phyloP scores from a whole-genome alignment of 2,113 vertebrate genomes.

The Pristiophorus japonicus region DNA sequence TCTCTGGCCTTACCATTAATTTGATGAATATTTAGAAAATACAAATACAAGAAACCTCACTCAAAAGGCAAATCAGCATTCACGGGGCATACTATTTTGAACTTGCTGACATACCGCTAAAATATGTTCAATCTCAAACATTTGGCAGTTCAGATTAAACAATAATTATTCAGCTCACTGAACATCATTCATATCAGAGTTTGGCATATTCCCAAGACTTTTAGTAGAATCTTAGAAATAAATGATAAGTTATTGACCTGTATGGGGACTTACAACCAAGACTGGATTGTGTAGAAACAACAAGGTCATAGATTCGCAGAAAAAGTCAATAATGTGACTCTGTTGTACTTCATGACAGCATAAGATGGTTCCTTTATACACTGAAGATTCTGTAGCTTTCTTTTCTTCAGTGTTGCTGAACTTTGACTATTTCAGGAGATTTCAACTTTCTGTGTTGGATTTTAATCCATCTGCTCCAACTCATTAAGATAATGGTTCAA shows the following conservation, averaged over 20 bases:
- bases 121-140: not conserved
- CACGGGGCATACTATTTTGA: not conserved
- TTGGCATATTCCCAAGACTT: not conserved
- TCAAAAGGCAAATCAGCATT: not conserved
- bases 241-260: not conserved
- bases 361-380: not conserved
- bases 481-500: not conserved
- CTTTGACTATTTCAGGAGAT: not conserved
- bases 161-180: not conserved
- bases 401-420: too few relatives aligned
- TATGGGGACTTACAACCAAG: not conserved
- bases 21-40: not conserved
- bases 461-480: not conserved
- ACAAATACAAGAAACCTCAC: not conserved
- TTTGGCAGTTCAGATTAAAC: not conserved
- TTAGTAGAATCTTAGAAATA: not conserved
- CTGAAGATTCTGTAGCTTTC: not conserved
- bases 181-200: not conserved
- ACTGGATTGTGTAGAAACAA: not conserved
- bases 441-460: not conserved
- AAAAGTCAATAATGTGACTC: not conserved
- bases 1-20: not conserved
- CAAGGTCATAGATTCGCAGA: not conserved
- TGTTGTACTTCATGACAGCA: too few relatives aligned
- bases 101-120: not conserved